These are phyloP conservation scores for Cynopterus sphinx DNA, from an alignment of 2,797 vertebrate species.

Conservation along the genomic window DNA sequence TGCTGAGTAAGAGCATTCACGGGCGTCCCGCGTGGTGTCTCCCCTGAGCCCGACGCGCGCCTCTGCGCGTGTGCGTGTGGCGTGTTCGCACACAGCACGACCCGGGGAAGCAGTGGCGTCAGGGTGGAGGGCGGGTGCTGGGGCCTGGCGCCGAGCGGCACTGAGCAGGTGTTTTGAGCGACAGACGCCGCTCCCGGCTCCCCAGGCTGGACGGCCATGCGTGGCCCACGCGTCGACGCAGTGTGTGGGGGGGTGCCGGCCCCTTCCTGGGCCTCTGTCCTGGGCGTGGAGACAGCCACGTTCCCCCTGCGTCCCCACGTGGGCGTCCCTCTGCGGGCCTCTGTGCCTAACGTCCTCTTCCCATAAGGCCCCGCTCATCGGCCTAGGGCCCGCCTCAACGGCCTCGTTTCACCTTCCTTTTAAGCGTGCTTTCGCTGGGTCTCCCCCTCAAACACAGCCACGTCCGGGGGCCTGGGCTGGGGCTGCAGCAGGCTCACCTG, in stretches of 20 bases:
- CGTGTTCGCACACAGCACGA: no score
- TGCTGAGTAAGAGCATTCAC: neutral
- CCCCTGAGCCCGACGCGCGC: neutral
- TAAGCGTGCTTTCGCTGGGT: no score
- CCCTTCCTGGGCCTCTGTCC: neutral
- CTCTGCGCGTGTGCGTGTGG: rapidly evolving
- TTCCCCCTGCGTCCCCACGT: neutral
- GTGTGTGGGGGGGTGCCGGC: rapidly evolving
- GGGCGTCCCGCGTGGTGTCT: neutral
- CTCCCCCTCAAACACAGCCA: neutral
- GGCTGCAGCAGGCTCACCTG: neutral
- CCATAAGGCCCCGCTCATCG: neutral
- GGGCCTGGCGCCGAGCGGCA: neutral
- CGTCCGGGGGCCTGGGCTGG: neutral
- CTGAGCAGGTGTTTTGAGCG: no score
- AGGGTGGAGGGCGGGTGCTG: neutral
- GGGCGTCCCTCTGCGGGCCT: neutral
- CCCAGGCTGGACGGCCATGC: neutral
- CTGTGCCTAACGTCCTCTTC: neutral
- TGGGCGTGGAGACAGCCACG: neutral
- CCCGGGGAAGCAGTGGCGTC: rapidly evolving
- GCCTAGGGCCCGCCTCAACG: neutral
- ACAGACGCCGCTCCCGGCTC: neutral
- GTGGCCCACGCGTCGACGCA: no score
- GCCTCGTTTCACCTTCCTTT: neutral